Evolutionary conservation across 2,888 invertebrate species (phyloP), one percentile per base, ranked within the genome.

Genomic region (Orchestes rusci): DNA sequence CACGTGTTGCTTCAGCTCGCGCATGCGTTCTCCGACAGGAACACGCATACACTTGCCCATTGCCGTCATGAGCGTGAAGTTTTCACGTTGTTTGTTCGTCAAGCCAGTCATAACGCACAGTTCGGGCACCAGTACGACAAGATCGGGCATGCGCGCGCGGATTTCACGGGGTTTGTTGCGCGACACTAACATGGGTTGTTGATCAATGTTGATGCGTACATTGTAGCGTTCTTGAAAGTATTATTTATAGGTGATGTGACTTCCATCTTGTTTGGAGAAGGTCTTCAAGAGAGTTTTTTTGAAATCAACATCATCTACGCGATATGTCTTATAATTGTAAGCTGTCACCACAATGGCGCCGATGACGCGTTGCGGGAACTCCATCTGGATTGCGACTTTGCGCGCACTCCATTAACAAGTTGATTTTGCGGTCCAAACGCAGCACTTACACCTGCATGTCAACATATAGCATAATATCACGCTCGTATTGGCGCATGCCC

Each of bases 381-480:
- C 59, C 1, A 39, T 36, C 8, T 43, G 37, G 13, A 13, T 57
- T 51, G 1, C 48, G 16, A 45, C 74, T 65, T 1, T 61, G 50
- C 0, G 69, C 68, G 52, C 76, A 76, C 2, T 79, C 74, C 1
- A 63, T 62, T 1, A 87, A 55, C 59, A 84, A 70, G 51, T 83
- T 76, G 0, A 81, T 70, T 0, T 86, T 76, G 0, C 80, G 86
- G 43, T 92, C 84, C 19, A 77, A 74, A 0, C 92, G 73, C 70
- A 93, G 77, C 0, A 92, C 82, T 70, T 93, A 93, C 60, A 88
- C 87, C 0, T 81, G 72, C 1, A 92, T 78, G 63, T 93, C 92
- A 0, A 80, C 73, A 36, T 84, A 84, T 72, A 94, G 72, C 7
- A 93, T 67, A n/a, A 93, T 74, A 1, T 77, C 70, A 0, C 72